Percentiles rank a stretch among this genome's conserved stretches.
These are phyloP conservation scores for Acanthurus tractus DNA, from an alignment of 2,797 vertebrate species.

Conservation along the genomic window DNA sequence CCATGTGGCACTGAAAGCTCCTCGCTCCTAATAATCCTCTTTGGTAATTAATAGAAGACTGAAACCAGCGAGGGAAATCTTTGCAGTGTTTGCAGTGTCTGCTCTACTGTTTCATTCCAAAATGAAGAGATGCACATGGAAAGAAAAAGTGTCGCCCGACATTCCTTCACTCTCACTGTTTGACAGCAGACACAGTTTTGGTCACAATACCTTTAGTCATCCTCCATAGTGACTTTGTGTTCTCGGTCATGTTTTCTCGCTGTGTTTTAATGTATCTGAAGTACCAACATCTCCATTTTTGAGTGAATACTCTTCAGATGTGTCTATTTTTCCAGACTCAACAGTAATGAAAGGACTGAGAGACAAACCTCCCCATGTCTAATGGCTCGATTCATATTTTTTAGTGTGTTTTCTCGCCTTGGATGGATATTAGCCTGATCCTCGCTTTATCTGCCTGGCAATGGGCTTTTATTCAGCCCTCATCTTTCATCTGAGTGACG, in stretches of 20 bases:
- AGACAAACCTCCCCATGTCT: slow-evolving; percentile 56
- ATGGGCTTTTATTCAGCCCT: slow-evolving; percentile 60
- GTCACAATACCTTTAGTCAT: slow-evolving; percentile 21
- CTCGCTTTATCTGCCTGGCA: slow-evolving; percentile 64
- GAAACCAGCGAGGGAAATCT: slow-evolving; percentile 23
- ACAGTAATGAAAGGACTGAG: slow-evolving; percentile 49
- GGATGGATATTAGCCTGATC: slow-evolving; percentile 67
- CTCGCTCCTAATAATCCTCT: slow-evolving; percentile 34
- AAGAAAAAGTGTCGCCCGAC: slow-evolving; percentile 1
- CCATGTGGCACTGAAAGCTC: slow-evolving; percentile 35
- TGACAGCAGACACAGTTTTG: slow-evolving; percentile 31
- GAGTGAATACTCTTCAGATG: slow-evolving; percentile 51
- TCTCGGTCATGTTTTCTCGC: slow-evolving; percentile 35
- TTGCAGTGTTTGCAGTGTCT: not conserved
- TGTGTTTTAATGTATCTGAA: slow-evolving; percentile 52
- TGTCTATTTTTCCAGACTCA: slow-evolving; percentile 31
- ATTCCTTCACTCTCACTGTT: slow-evolving; percentile 10
- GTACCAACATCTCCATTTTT: slow-evolving; percentile 42
- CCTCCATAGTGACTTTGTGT: slow-evolving; percentile 26
- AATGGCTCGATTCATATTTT: slow-evolving; percentile 66
- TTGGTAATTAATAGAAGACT: slow-evolving; percentile 31
- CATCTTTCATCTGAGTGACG: slow-evolving; percentile 56
- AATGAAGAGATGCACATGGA: not conserved
- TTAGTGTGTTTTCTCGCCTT: slow-evolving; percentile 60
- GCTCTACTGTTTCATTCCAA: slow-evolving; percentile 11